phyloP scores from a whole-genome alignment of 2,888 invertebrate species.

The Prenolepis imparis region DNA sequence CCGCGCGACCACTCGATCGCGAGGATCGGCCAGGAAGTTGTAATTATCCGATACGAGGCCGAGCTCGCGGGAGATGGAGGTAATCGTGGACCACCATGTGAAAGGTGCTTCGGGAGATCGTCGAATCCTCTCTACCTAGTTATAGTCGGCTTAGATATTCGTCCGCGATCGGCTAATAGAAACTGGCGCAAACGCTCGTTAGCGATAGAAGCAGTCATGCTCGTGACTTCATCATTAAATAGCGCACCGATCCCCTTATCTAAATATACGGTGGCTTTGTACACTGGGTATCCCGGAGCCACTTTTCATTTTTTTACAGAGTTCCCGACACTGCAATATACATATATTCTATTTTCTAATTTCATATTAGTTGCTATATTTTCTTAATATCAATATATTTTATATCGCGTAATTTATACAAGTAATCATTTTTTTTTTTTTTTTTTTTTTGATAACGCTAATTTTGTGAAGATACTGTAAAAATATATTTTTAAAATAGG shows the following conservation, averaged over 20 bases:
- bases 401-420: background rate
- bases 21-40: slow-evolving; percentile 60
- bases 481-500: background rate
- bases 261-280: background rate
- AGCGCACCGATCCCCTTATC: background rate
- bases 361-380: background rate
- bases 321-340: background rate
- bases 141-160: slow-evolving; percentile 18
- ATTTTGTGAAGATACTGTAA: background rate
- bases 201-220: slow-evolving; percentile 6
- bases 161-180: slow-evolving; percentile 11
- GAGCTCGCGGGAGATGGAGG: slow-evolving; percentile 45
- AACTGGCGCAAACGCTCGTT: slow-evolving; percentile 18
- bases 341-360: background rate
- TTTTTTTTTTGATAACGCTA: background rate
- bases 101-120: slow-evolving; percentile 28
- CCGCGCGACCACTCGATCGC: slow-evolving; percentile 40
- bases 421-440: background rate
- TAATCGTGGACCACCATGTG: slow-evolving; percentile 64
- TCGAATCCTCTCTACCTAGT: slow-evolving; percentile 13
- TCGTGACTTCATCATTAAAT: slow-evolving; percentile 14
- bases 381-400: background rate
- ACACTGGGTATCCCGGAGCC: background rate
- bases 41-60: slow-evolving; percentile 65
- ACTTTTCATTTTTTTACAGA: background rate